phyloP scores from a whole-genome alignment of 2,113 vertebrate species.

The Gadus chalcogrammus region DNA sequence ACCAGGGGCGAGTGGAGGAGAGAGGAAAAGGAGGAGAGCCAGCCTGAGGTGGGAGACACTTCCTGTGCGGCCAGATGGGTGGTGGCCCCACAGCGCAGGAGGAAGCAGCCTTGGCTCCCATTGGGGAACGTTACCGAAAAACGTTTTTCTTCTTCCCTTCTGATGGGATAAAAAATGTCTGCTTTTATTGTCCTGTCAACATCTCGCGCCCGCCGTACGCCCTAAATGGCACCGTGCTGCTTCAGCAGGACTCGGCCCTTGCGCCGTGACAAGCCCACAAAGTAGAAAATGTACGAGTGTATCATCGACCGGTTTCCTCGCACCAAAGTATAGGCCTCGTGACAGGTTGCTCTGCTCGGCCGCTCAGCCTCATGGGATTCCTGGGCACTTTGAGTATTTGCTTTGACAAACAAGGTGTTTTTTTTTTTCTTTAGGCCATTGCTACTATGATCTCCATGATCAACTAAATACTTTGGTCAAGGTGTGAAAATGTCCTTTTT shows the following conservation, averaged over 20 bases:
- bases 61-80: slow-evolving; percentile 67
- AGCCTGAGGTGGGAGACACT: slow-evolving; percentile 56
- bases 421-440: no score
- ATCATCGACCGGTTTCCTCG: no score
- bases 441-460: no score
- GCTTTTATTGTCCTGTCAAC: slow-evolving; percentile 25
- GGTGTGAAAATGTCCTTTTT: no score
- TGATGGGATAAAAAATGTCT: slow-evolving; percentile 26
- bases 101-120: slow-evolving; percentile 53
- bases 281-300: no score
- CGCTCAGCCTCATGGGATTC: no score
- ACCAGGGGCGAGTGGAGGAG: slow-evolving; percentile 53
- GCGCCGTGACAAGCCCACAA: neutral
- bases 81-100: slow-evolving; percentile 48
- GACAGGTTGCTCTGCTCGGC: no score
- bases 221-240: neutral
- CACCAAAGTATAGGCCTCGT: no score
- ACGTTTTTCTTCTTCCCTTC: slow-evolving; percentile 41
- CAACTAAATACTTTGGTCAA: no score
- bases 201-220: neutral
- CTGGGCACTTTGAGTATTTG: no score
- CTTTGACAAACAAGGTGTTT: no score
- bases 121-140: slow-evolving; percentile 55
- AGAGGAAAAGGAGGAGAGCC: slow-evolving; percentile 29
- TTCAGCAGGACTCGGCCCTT: neutral